phyloP scores from a whole-genome alignment of 2,113 vertebrate genomes.

The Chloebia gouldiae region DNA sequence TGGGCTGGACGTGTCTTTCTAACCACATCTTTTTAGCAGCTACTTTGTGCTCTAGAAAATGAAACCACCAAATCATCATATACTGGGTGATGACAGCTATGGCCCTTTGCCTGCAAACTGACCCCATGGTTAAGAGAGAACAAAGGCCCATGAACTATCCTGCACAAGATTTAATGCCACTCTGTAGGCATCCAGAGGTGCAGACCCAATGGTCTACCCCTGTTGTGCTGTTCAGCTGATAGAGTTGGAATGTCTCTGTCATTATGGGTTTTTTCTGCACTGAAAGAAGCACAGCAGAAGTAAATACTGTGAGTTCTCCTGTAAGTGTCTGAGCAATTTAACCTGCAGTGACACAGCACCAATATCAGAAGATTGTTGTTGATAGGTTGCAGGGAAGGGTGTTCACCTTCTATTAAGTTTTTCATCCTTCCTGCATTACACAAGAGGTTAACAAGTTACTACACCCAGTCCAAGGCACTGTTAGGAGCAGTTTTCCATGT shows the following conservation, averaged over 20 bases:
- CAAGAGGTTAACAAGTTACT: background rate
- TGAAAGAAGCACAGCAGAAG: background rate
- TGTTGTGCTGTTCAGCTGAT: background rate
- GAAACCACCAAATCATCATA: background rate
- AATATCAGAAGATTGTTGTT: background rate
- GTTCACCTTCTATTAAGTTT: conserved; percentile 8
- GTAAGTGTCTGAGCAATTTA: background rate
- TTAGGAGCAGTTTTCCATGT: background rate
- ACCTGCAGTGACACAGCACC: background rate
- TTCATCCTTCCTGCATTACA: conserved; percentile 13
- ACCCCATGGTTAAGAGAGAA: background rate
- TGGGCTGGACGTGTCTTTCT: background rate
- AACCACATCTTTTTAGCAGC: background rate
- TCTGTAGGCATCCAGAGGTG: background rate
- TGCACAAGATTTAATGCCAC: background rate
- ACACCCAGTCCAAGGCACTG: background rate
- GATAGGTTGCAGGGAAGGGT: background rate
- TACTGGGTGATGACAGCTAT: background rate
- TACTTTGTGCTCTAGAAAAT: background rate
- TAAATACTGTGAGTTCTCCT: background rate
- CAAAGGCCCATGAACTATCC: background rate
- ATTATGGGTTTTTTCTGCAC: background rate
- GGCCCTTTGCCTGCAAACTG: background rate
- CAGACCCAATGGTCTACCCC: background rate
- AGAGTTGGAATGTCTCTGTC: fast-evolving